Percentiles rank a stretch among this genome's conserved stretches.
Evolutionary conservation across 2,113 vertebrate genomes (phyloP).

Genomic region (Notothenia coriiceps): DNA sequence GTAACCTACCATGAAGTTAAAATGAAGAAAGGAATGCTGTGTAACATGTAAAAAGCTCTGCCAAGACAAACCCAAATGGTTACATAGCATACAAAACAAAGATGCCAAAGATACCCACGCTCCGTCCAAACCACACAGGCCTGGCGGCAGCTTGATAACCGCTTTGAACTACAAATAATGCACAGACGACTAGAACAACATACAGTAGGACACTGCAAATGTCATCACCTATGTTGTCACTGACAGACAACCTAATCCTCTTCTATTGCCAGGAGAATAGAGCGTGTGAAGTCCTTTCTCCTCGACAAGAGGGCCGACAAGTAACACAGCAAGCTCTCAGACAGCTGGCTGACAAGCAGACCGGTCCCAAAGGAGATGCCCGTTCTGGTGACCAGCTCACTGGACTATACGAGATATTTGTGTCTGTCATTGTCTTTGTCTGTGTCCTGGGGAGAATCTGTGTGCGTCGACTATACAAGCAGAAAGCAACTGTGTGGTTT

Average conservation of each 20-base stretch:
- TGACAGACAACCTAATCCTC: constrained; percentile 24
- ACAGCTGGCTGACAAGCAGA: constrained; percentile 49
- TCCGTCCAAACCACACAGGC: constrained; percentile 1
- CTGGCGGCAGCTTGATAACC: not conserved
- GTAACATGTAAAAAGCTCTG: constrained; percentile 12
- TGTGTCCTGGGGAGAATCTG: constrained; percentile 7
- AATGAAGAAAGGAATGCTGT: not conserved
- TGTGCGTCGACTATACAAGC: constrained; percentile 8
- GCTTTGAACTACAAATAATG: constrained; percentile 32
- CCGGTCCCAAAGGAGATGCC: constrained; percentile 40
- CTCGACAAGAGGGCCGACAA: constrained; percentile 33
- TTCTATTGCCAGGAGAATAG: constrained; percentile 24
- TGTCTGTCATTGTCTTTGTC: constrained; percentile 33
- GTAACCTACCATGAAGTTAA: constrained; percentile 1
- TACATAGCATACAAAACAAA: not conserved
- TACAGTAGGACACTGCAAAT: constrained; percentile 11
- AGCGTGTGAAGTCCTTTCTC: constrained; percentile 15
- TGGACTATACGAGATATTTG: constrained; percentile 27
- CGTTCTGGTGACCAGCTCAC: constrained; percentile 29
- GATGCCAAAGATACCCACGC: not conserved
- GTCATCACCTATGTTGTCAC: constrained; percentile 4
- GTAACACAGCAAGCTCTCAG: constrained; percentile 31
- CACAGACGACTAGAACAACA: constrained; percentile 18
- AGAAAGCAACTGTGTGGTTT: constrained; percentile 4
- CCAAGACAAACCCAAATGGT: not conserved